Evolutionary conservation across 1,140 invertebrate species (phyloP).

Genomic region (Drosophila burlai): DNA sequence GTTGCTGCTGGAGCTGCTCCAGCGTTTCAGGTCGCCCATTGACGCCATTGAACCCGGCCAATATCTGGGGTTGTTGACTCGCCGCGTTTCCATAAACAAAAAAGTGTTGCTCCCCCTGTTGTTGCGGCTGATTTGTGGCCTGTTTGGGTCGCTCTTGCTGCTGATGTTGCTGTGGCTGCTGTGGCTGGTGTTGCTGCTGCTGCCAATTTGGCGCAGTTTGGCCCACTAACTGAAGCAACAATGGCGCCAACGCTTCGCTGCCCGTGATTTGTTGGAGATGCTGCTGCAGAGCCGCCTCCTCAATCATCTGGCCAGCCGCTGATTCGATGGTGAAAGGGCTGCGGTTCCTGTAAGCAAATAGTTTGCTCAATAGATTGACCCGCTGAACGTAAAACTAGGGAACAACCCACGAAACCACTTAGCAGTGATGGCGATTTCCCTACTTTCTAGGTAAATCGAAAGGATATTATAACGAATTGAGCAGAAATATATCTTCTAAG

Average conservation of each 20-base stretch:
- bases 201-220: constrained; percentile 78
- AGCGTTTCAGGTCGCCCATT: constrained; percentile 47
- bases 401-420: constrained; percentile 14
- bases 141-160: constrained; percentile 24
- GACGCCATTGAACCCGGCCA: constrained; percentile 75
- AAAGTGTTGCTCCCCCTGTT: constrained; percentile 55
- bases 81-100: constrained; percentile 65
- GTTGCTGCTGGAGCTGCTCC: constrained; percentile 17
- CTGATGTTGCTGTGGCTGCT: constrained; percentile 27
- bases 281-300: constrained; percentile 46
- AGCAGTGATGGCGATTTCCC: not conserved
- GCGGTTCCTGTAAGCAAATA: constrained; percentile 51
- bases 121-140: constrained; percentile 25
- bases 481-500: not conserved
- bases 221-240: constrained; percentile 67
- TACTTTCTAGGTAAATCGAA: not conserved
- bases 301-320: constrained; percentile 49
- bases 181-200: constrained; percentile 6
- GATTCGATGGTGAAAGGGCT: constrained; percentile 42
- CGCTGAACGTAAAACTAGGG: constrained; percentile 7
- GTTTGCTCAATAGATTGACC: constrained; percentile 63
- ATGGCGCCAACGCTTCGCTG: constrained; percentile 64
- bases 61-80: constrained; percentile 78
- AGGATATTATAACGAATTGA: not conserved
- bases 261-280: constrained; percentile 63